phyloP scores from a whole-genome alignment of 2,888 invertebrate species.

The Julus scanicus region DNA sequence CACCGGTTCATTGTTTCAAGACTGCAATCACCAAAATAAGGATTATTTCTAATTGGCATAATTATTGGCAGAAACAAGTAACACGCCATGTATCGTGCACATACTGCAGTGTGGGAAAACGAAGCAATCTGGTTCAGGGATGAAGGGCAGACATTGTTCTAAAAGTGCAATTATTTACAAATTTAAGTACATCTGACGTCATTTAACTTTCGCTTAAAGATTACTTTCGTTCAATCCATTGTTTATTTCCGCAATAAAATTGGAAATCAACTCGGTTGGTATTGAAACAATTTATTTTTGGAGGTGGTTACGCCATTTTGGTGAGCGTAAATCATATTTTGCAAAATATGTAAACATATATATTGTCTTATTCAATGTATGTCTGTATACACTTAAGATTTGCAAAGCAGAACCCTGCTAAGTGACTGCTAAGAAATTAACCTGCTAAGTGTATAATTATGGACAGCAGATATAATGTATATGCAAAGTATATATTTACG shows the following conservation, averaged over 20 bases:
- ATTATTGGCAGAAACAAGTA: not conserved
- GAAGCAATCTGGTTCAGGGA: constrained; percentile 3
- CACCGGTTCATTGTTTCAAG: not conserved
- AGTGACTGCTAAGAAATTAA: too few relatives aligned
- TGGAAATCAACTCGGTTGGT: not conserved
- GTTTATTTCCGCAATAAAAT: not conserved
- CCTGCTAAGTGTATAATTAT: too few relatives aligned
- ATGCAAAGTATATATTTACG: too few relatives aligned
- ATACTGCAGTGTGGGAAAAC: constrained; percentile 5
- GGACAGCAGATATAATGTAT: too few relatives aligned
- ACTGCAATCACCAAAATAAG: constrained; percentile 30
- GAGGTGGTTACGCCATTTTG: too few relatives aligned
- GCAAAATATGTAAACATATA: too few relatives aligned
- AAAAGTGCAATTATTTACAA: not conserved
- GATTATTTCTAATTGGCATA: constrained; percentile 13
- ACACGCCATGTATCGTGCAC: constrained; percentile 13
- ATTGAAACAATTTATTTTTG: too few relatives aligned
- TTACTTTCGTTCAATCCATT: not conserved
- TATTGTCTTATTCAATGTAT: too few relatives aligned
- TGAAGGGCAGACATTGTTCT: constrained; percentile 4
- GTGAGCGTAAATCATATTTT: too few relatives aligned
- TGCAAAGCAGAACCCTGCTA: too few relatives aligned
- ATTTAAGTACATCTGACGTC: constrained; percentile 23
- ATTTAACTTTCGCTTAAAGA: not conserved
- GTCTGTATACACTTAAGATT: too few relatives aligned